Base-by-base conservation (phyloP, 2,888 invertebrate species). In the Spisula subtruncata region DNA sequence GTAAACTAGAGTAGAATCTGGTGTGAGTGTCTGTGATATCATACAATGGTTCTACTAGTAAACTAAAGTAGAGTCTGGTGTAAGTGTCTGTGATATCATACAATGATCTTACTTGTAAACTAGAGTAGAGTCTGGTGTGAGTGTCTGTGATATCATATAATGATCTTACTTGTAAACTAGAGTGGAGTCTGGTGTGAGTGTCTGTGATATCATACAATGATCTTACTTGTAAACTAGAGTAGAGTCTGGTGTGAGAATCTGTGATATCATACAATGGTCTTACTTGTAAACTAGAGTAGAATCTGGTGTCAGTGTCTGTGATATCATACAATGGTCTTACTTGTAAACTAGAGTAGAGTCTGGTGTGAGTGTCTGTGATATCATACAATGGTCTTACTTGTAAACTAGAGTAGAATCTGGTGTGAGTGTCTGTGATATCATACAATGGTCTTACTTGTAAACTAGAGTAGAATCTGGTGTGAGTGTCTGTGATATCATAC, bases 241-340 rank as follows among this genome's bases (percentile, higher is more conserved):
- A 5, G 85, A 25, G 8, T 85, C 66, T 8, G 90, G 90, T 32
- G 85, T 75, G 16, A 90, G 81, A 0, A 87, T 90, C 46, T 87
- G 87, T 14, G 75, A 66, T 5, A 82, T n/a, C 32, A 90, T 1
- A 1, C 41, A 32, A 18, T 8, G 90, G 90, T 84, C 88, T 88
- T 8, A 32, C 75, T 6, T n/a, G n/a, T n/a, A n/a, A n/a, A 32
- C 35, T 14, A 87, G 32, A 18, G 54, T 54, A 5, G 85, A 25
- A 1, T 85, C 66, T 8, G 90, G 90, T 32, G 85, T 75, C 16
- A 90, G 81, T 2, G 90, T 90, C 46, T 87, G 87, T 14, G 75
- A 66, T 5, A 82, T n/a, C 32, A 90, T 1, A 1, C 41, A 32
- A 18, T 8, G 90, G 90, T 84, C 88, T 88, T 8, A 32, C 75